Evolutionary conservation across 2,797 vertebrate genomes (phyloP).

Genomic region (Liparis tanakae): DNA sequence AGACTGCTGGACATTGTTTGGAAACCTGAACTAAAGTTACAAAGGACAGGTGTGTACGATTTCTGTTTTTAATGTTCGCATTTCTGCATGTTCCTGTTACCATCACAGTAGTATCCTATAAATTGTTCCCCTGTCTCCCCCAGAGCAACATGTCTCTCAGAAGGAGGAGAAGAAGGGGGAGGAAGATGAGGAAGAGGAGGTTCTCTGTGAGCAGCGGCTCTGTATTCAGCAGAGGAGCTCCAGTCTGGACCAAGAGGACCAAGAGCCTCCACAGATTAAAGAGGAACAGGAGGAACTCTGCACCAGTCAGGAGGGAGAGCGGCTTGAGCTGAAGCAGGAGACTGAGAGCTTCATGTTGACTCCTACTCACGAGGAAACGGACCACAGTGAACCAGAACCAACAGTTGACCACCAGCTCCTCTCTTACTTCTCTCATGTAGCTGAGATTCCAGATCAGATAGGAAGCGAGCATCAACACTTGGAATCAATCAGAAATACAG

Average conservation of each 20-base stretch:
- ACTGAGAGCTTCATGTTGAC: no score
- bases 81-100: not conserved
- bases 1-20: no score
- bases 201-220: not conserved
- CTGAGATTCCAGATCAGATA: no score
- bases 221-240: not conserved
- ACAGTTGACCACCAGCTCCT: no score
- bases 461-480: no score
- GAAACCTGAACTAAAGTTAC: no score
- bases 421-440: no score
- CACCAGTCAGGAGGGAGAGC: constrained; percentile 15
- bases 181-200: not conserved
- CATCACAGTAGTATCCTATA: not conserved
- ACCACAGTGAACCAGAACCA: no score
- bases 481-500: no score
- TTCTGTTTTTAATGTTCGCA: no score
- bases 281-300: constrained; percentile 35
- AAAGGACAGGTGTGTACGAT: no score
- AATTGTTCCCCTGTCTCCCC: not conserved
- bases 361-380: no score
- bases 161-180: not conserved
- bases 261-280: constrained; percentile 35
- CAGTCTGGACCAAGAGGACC: constrained; percentile 10
- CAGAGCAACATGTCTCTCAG: constrained; percentile 4
- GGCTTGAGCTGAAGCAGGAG: constrained; percentile 9